phyloP scores from a whole-genome alignment of 2,113 vertebrate species.

The Budorcas taxicolor region DNA sequence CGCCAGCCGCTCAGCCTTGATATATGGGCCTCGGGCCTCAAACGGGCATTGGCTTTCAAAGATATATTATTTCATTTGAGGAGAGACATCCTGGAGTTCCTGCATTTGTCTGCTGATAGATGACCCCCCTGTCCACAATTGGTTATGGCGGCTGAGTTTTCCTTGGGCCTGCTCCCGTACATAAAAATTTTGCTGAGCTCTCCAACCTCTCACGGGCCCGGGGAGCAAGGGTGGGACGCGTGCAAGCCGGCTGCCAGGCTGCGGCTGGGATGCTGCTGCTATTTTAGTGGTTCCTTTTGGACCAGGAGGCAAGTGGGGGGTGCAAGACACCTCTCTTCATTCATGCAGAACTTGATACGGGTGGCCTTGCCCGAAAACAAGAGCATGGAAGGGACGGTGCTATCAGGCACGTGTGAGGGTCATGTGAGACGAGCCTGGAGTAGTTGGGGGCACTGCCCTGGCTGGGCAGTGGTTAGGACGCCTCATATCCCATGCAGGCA shows the following conservation, averaged over 20 bases:
- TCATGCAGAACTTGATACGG: constrained; percentile 81
- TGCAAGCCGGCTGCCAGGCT: constrained; percentile 77
- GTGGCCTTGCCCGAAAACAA: not conserved
- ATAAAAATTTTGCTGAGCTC: constrained; percentile 89
- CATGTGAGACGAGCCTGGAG: not conserved
- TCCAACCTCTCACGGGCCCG: constrained; percentile 81
- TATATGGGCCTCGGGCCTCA: constrained; percentile 95
- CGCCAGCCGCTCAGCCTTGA: constrained; percentile 98
- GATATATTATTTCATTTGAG: constrained; percentile 99
- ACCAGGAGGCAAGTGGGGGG: constrained; percentile 75
- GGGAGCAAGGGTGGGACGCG: constrained; percentile 68
- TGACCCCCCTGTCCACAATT: constrained; percentile 92
- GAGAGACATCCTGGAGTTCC: constrained; percentile 93
- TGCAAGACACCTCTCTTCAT: constrained; percentile 87
- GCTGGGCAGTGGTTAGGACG: not conserved
- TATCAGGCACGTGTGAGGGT: not conserved
- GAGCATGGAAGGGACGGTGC: constrained; percentile 39
- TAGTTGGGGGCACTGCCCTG: not conserved
- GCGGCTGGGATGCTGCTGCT: constrained; percentile 82
- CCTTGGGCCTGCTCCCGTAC: constrained; percentile 88
- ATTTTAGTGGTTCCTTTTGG: constrained; percentile 90
- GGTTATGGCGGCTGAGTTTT: constrained; percentile 91
- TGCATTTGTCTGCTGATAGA: constrained; percentile 99
- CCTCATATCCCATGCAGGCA: not conserved
- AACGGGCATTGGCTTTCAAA: constrained; percentile 99